Evolutionary conservation across 2,113 vertebrate species (phyloP), one percentile per base, ranked within the genome.

Genomic region (Myotis lucifugus): DNA sequence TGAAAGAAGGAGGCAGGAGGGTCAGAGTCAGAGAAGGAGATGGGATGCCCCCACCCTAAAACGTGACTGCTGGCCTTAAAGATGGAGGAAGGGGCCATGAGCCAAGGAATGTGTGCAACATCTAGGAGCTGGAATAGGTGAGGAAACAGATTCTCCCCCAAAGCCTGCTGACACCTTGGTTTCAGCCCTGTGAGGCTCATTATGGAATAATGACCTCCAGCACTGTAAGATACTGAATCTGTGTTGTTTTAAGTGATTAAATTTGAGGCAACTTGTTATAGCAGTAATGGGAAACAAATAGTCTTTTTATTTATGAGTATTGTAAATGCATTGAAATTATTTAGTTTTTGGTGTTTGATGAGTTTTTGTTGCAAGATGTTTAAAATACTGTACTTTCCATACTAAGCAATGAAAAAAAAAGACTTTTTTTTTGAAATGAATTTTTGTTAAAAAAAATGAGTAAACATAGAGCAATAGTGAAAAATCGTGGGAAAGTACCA

Each of bases 341-440:
- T 93, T 92, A 56, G 23, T 67, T 77, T 93, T 79, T 66, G 50
- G 17, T 79, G 40, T 87, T 82, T 87, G 37, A 56, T 81, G n/a
- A 95, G 1, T 10, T 90, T 96, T 95, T 77, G 67, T 87, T 93
- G 27, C 48, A 5, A n/a, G 56, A 64, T 52, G 42, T 23, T 34
- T 54, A 46, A 92, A 94, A 54, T 10, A 7, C 10, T 74, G 27
- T 64, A 48, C 5, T 95, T 91, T 64, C 46, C 9, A 48, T 50
- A 79, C 4, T 85, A 50, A 79, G 54, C 61, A 72, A 25, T 46
- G 12, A 23, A 52, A 88, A 87, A 40, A 54, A 23, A 32, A 13
- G 18, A 3, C 9, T 9, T 27, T 21, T 90, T 37, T 88, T 82
- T 48, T 19, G 52, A 66, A 78, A 88, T 69, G 9, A 73, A 37